These are phyloP conservation scores for Sminthurinus aureus DNA, from an alignment of 2,888 invertebrate species.

Conservation along the genomic window DNA sequence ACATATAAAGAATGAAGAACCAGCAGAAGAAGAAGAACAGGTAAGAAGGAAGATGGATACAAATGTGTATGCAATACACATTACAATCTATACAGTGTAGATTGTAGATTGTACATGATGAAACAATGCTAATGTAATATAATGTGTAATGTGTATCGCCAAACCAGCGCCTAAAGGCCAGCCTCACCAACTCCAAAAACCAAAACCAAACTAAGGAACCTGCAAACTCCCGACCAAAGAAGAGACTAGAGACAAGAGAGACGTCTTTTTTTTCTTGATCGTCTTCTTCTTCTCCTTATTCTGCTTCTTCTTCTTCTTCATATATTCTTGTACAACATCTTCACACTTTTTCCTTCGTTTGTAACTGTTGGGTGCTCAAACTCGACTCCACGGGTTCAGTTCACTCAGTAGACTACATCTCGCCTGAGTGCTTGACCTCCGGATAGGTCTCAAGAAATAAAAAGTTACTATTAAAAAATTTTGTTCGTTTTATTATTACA, in stretches of 20 bases:
- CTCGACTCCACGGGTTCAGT: constrained; percentile 31
- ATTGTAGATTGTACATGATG: constrained; percentile 4
- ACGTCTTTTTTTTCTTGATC: not conserved
- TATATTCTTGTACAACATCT: not conserved
- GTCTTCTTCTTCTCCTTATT: too few species aligned
- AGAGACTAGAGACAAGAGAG: not conserved
- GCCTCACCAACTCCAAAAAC: constrained; percentile 31
- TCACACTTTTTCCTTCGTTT: constrained; percentile 43
- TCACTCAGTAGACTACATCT: constrained; percentile 45
- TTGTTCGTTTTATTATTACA: constrained; percentile 3
- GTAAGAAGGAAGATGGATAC: not conserved
- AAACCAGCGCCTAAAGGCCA: constrained; percentile 42
- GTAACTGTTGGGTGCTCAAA: constrained; percentile 36
- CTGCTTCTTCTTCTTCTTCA: too few species aligned
- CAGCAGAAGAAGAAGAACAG: not conserved
- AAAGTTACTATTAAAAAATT: not conserved
- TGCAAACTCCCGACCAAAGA: constrained; percentile 24
- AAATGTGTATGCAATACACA: not conserved
- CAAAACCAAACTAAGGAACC: constrained; percentile 24
- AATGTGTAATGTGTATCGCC: constrained; percentile 39
- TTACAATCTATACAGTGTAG: not conserved
- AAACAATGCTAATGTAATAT: constrained; percentile 4
- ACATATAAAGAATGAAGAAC: too few species aligned
- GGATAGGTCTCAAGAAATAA: constrained; percentile 28
- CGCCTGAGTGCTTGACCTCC: constrained; percentile 46